Evolutionary conservation across 2,113 vertebrate genomes (phyloP), one percentile per base, ranked within the genome.

Genomic region (Oplegnathus fasciatus): DNA sequence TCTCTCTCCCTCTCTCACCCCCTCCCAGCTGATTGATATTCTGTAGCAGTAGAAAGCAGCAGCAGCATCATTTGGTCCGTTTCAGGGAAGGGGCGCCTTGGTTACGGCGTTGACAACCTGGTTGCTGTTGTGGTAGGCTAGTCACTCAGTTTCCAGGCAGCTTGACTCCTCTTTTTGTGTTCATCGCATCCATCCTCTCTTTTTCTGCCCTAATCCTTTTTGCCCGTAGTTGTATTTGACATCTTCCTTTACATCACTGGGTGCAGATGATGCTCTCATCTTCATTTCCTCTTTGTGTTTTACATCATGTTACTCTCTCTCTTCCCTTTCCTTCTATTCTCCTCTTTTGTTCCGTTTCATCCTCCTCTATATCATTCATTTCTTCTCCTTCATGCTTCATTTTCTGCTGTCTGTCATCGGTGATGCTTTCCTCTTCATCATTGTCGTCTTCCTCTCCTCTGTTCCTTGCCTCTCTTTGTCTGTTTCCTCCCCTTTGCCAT

Each of bases 21-120:
- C 54, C 24, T 44, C 69, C 54, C 0, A 14, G n/a, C 80, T 86
- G 86, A 86, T 90, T 91, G 89, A 82, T 91, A 91, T 91, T 91
- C 87, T 85, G 66, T 34, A 60, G 84, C 64, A 75, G 88, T 77
- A 90, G 80, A 74, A 77, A 75, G 54, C 37, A 66, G 75, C 79
- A 82, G 84, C 67, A 88, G 73, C 75, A 85, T 90, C 72, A 83
- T 75, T 90, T 75, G 76, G 46, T 58, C 73, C 11, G 83, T 90
- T 73, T 79, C 66, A 79, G 75, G 83, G 77, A 86, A 37, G 42
- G 66, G 76, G 68, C n/a, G 40, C 88, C 88, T 84, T 88, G 71
- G 88, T 80, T 87, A 80, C 83, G 5, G 37, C 30, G 68, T 83
- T 81, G 54, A 78, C 61, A 61, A 58, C 72, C 75, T 73, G 86